phyloP scores from a whole-genome alignment of 2,113 vertebrate genomes.

The Riparia riparia region DNA sequence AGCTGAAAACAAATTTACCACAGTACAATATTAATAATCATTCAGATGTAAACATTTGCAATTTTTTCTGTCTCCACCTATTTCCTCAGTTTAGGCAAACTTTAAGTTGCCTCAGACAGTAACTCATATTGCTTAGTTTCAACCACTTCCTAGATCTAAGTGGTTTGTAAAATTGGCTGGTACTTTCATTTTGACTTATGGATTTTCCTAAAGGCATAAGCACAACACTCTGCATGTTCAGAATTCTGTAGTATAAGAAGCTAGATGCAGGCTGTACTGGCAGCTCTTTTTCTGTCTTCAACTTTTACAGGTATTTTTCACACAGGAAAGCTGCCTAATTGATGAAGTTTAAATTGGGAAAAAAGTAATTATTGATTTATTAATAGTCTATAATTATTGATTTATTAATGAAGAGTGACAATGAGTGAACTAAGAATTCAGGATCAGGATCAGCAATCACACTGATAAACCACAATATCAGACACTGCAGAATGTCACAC shows the following conservation, averaged over 20 bases:
- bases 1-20: background rate
- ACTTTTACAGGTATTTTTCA: background rate
- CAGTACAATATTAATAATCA: background rate
- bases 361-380: background rate
- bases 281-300: background rate
- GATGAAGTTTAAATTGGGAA: background rate
- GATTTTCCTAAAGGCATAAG: background rate
- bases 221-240: background rate
- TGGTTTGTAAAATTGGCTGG: background rate
- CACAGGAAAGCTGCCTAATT: background rate
- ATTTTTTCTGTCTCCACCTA: background rate
- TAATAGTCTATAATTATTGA: background rate
- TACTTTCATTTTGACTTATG: background rate
- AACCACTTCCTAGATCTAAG: background rate
- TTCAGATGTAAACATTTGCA: background rate
- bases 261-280: background rate
- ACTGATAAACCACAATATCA: background rate
- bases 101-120: background rate
- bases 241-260: background rate
- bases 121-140: background rate
- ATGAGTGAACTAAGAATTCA: background rate
- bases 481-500: background rate
- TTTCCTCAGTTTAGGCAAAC: constrained; percentile 13
- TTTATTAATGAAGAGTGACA: background rate
- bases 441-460: background rate